Percentiles rank a stretch among this genome's conserved stretches.
Conservation (phyloP, 2,888 invertebrate genomes). For the Elysia crispata region DNA sequence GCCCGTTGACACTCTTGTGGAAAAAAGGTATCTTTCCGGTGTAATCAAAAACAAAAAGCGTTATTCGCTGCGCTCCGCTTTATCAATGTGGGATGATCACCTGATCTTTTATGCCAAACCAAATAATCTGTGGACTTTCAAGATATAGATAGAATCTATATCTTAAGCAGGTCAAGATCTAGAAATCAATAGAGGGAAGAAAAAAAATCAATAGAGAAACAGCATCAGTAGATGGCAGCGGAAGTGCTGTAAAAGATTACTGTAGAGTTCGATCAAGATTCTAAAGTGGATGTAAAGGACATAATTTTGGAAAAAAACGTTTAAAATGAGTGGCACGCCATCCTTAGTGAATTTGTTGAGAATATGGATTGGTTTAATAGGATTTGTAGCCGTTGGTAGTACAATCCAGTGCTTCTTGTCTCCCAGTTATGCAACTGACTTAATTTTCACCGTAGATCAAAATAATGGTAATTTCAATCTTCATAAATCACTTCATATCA, state of each 20-base stretch:
- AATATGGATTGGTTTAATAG: constrained; percentile 70
- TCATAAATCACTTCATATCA: too few species aligned
- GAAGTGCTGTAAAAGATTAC: too few species aligned
- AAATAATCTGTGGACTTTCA: too few species aligned
- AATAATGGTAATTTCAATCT: constrained; percentile 59
- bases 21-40: not conserved
- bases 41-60: too few species aligned
- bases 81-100: too few species aligned
- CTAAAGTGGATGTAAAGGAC: not conserved
- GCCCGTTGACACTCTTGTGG: not conserved
- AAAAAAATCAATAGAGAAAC: too few species aligned
- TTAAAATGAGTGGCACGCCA: constrained; percentile 19
- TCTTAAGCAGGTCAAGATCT: too few species aligned
- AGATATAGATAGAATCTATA: too few species aligned
- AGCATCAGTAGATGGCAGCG: too few species aligned
- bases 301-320: not conserved
- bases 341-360: constrained; percentile 55
- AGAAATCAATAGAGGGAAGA: too few species aligned
- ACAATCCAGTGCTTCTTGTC: constrained; percentile 68
- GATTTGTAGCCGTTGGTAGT: constrained; percentile 70
- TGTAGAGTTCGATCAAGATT: not conserved
- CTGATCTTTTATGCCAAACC: too few species aligned
- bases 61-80: too few species aligned
- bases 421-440: constrained; percentile 57
- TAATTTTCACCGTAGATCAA: constrained; percentile 60